A percentile compares a stretch with the other conserved stretches of the same genome.
phyloP scores from a whole-genome alignment of 2,888 invertebrate species.

The Heteromyza rotundicornis region DNA sequence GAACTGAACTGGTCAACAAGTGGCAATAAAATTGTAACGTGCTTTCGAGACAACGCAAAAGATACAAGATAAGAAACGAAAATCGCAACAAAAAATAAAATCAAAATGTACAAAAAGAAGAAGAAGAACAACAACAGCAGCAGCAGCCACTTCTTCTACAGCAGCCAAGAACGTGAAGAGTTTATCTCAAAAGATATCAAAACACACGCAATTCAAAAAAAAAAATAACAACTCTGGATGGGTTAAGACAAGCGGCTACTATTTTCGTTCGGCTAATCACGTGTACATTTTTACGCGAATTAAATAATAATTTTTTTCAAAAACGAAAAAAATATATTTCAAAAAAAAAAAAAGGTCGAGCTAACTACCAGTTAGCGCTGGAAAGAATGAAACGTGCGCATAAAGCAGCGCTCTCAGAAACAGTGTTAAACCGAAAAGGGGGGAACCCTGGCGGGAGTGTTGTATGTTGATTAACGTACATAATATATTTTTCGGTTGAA shows the following conservation, averaged over 20 bases:
- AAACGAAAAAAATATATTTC: too few species aligned
- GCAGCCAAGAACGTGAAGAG: conserved; percentile 8
- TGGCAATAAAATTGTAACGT: conserved; percentile 1
- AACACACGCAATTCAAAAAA: conserved; percentile 5
- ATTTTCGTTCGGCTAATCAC: conserved; percentile 12
- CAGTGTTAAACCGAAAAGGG: too few species aligned
- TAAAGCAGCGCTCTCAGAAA: too few species aligned
- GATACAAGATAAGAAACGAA: conserved; percentile 2
- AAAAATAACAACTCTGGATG: neutral
- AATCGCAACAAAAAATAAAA: neutral
- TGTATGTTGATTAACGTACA: too few species aligned
- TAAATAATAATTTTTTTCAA: conserved; percentile 17
- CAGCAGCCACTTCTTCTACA: conserved; percentile 9
- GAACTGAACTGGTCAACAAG: neutral
- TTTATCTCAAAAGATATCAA: conserved; percentile 8
- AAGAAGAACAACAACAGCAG: neutral
- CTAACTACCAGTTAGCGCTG: too few species aligned
- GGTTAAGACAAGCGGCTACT: neutral
- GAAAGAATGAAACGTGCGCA: too few species aligned
- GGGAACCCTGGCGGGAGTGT: too few species aligned
- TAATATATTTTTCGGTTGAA: too few species aligned
- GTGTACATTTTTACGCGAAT: conserved; percentile 24
- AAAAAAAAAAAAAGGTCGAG: too few species aligned
- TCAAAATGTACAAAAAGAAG: neutral
- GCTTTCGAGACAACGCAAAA: neutral